Conservation (phyloP, 2,888 invertebrate species). For the Masnerella sp. region DNA sequence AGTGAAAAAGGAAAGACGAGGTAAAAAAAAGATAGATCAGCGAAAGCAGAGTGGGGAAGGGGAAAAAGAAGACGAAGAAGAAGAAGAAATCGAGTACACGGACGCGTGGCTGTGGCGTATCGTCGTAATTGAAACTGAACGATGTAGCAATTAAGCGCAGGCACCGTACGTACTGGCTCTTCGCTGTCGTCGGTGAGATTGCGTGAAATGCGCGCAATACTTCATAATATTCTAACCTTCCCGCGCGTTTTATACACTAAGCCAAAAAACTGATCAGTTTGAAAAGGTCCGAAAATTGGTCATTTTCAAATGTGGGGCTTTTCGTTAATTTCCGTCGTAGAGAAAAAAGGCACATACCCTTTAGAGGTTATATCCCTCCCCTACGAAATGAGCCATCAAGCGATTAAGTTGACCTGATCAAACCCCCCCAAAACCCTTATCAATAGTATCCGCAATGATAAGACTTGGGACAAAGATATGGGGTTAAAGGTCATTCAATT, state of each 20-base stretch:
- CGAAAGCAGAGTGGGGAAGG: constrained; percentile 5
- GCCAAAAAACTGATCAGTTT: too few relatives aligned
- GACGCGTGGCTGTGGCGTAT: constrained; percentile 56
- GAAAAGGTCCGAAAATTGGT: too few relatives aligned
- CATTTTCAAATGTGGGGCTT: too few relatives aligned
- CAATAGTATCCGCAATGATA: too few relatives aligned
- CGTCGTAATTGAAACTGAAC: constrained; percentile 61
- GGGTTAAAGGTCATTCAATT: too few relatives aligned
- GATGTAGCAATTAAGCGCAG: constrained; percentile 63
- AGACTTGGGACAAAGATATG: too few relatives aligned
- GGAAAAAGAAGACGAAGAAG: constrained; percentile 27
- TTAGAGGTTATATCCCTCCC: too few relatives aligned
- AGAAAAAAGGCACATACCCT: too few relatives aligned
- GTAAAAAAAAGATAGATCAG: constrained; percentile 16
- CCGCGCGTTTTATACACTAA: constrained; percentile 64
- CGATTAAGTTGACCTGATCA: too few relatives aligned
- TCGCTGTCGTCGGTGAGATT: constrained; percentile 58
- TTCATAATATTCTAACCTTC: constrained; percentile 52
- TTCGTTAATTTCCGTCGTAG: too few relatives aligned
- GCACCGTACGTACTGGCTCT: constrained; percentile 63
- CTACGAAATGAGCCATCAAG: too few relatives aligned
- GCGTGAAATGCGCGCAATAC: constrained; percentile 59
- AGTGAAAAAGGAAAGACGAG: constrained; percentile 18
- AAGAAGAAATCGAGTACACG: constrained; percentile 57
- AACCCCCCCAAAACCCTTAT: too few relatives aligned